Evolutionary conservation across 2,797 vertebrate genomes (phyloP), one percentile per base, ranked within the genome.

Genomic region (Limosa lapponica): DNA sequence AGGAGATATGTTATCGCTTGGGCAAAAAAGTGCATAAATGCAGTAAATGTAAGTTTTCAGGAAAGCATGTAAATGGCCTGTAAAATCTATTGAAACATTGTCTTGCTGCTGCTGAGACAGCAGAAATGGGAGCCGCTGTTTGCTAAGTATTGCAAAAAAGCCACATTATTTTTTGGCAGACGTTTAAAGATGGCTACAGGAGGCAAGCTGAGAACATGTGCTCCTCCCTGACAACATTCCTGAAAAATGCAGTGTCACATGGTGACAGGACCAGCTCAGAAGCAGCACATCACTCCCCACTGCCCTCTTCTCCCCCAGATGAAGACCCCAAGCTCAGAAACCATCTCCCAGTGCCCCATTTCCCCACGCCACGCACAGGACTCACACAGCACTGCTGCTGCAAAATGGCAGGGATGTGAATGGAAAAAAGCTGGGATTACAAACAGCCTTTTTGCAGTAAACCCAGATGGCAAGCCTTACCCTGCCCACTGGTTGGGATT

Each of bases 361-460:
- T 39, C 39, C 34, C 49, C 51, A 4, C 0, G 1, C n/a, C 14
- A 48, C 0, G 0, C 17, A 11, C 22, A 57, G 55, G 36, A 13
- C 34, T 23, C 0, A 1, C 11, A 18, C 20, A 46, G 18, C 14
- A 4, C 30, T 16, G 39, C 46, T 54, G 27, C 36, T 80, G 30
- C 34, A 34, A 24, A 61, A 43, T 30, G 27, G 7, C 61, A 55
- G 41, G 67, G 32, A 48, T 36, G 12, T 1, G 3, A 19, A 8
- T 0, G 2, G 28, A 39, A 46, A 51, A 57, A 28, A 32, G 3
- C 4, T 69, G 34, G 48, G 17, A 69, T 62, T 70, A 18, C 11
- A 13, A 61, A 43, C 71, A 36, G 34, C 11, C 6, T 54, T 74
- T 89, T 22, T 62, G 15, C 49, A 43, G 36, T n/a, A 62, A 77